phyloP scores from a whole-genome alignment of 2,888 invertebrate genomes.

The Amphipyra tragopoginis region DNA sequence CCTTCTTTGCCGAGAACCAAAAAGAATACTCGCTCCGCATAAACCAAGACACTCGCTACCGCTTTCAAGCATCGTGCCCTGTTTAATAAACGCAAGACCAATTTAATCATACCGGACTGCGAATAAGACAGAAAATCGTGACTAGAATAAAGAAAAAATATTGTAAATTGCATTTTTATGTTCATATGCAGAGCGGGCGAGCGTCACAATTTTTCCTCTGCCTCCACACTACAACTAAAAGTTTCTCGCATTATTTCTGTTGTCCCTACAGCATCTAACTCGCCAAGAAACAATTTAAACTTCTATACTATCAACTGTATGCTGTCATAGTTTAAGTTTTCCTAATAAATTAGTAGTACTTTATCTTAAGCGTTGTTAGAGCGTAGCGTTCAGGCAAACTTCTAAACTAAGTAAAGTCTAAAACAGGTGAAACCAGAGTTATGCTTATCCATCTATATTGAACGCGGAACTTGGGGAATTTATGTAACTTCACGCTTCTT shows the following conservation, averaged over 20 bases:
- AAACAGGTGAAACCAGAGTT: constrained; percentile 57
- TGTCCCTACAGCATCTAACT: constrained; percentile 41
- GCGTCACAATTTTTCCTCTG: constrained; percentile 27
- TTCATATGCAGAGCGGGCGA: constrained; percentile 1
- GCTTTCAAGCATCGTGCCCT: too few species aligned
- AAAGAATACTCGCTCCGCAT: too few species aligned
- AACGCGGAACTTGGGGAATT: constrained; percentile 41
- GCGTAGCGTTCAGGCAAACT: constrained; percentile 55
- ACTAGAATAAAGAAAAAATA: constrained; percentile 6
- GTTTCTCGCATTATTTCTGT: constrained; percentile 36
- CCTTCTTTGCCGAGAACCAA: too few species aligned
- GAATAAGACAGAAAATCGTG: not conserved
- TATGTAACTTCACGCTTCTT: constrained; percentile 36
- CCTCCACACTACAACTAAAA: constrained; percentile 18
- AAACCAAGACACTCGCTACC: too few species aligned
- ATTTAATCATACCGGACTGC: not conserved
- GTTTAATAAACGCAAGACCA: too few species aligned
- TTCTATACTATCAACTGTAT: constrained; percentile 49
- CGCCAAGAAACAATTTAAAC: constrained; percentile 55
- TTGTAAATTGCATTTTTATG: constrained; percentile 5
- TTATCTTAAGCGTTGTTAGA: constrained; percentile 69
- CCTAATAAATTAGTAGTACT: constrained; percentile 78
- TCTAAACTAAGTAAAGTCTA: constrained; percentile 60
- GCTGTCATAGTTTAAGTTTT: constrained; percentile 70
- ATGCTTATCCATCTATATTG: constrained; percentile 59